Base-by-base conservation (phyloP, 2,888 invertebrate species). In the Epsilonema sp. region DNA sequence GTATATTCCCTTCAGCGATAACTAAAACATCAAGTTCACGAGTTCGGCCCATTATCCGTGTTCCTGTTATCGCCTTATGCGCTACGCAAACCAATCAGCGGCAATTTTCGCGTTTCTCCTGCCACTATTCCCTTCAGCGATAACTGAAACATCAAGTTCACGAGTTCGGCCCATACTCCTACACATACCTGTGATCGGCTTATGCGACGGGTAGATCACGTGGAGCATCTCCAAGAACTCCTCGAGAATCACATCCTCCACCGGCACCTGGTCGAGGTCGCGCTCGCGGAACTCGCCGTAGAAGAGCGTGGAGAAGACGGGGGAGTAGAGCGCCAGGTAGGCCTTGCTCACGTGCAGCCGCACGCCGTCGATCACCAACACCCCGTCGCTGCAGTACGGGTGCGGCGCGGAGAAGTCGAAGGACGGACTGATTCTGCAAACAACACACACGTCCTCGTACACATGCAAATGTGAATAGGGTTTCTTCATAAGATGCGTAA, bases 181-280 rank as follows among this genome's bases (percentile, higher is more conserved):
- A n/a, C n/a, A n/a, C n/a, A n/a, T 38, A 63, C 64, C 63, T 42
- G 61, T 56, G 20, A 68, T 58, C 8, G 62, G 56, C 52, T 64
- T 65, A 51, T 66, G 67, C 26, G 63, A 59, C 1, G 67, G 66
- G 50, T 68, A 68, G 40, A 68, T 62, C 51, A 67, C 65, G 38
- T 67, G 60, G 22, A 68, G 56, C 21, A 68, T 53, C 47, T 67
- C 66, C 1, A 59, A 52, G 42, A 68, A 63, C 42, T 67, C 66
- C 23, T 64, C 59, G 25, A 62, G 50, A 26, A 51, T 49, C 37
- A 55, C 52, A 44, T 53, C 55, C 48, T 56, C 57, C 1, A 60
- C 51, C 11, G 54, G 53, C 41, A 61, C 56, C 31, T 31, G 31
- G 2, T 52, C 50, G 52, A 56, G 54, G 20, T 57, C 54, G 8